Conservation (phyloP, 2,888 invertebrate species). For the Acronicta alni region DNA sequence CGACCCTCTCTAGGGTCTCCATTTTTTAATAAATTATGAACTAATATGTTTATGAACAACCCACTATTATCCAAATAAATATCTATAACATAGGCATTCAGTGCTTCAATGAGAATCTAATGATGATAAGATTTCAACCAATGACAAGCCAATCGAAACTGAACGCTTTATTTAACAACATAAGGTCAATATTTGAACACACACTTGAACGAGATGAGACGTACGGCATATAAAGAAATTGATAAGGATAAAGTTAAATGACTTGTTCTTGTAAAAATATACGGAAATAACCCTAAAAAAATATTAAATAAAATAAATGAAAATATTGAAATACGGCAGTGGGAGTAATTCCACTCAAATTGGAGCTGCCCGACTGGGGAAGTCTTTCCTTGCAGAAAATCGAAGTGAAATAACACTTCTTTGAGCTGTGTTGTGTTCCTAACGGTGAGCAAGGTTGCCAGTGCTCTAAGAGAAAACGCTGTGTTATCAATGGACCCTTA, state of each 20-base stretch:
- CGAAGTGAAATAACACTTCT: too few relatives aligned
- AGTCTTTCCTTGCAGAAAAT: too few relatives aligned
- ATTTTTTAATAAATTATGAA: too few relatives aligned
- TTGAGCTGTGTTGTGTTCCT: too few relatives aligned
- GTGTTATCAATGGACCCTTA: too few relatives aligned
- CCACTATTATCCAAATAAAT: slow-evolving; percentile 51
- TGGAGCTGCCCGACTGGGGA: too few relatives aligned
- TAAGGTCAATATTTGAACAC: slow-evolving; percentile 27
- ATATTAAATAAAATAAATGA: slow-evolving; percentile 91
- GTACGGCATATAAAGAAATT: too few relatives aligned
- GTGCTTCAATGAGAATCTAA: slow-evolving; percentile 74
- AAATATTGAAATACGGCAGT: slow-evolving; percentile 89
- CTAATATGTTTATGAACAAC: slow-evolving; percentile 44
- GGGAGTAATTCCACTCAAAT: too few relatives aligned
- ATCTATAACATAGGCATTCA: slow-evolving; percentile 67
- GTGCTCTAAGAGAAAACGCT: too few relatives aligned
- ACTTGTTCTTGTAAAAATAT: slow-evolving; percentile 92
- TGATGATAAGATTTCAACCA: slow-evolving; percentile 60
- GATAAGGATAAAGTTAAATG: slow-evolving; percentile 90
- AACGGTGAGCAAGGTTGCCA: too few relatives aligned
- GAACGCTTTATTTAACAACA: slow-evolving; percentile 7
- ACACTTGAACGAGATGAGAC: slow-evolving; percentile 1
- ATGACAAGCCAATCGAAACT: slow-evolving; percentile 63
- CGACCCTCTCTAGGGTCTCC: too few relatives aligned
- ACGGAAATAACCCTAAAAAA: slow-evolving; percentile 92